Evolutionary conservation across 53 echinoderm and acorn worm genomes (phyloP).

Genomic region (Actinopyga echinites): DNA sequence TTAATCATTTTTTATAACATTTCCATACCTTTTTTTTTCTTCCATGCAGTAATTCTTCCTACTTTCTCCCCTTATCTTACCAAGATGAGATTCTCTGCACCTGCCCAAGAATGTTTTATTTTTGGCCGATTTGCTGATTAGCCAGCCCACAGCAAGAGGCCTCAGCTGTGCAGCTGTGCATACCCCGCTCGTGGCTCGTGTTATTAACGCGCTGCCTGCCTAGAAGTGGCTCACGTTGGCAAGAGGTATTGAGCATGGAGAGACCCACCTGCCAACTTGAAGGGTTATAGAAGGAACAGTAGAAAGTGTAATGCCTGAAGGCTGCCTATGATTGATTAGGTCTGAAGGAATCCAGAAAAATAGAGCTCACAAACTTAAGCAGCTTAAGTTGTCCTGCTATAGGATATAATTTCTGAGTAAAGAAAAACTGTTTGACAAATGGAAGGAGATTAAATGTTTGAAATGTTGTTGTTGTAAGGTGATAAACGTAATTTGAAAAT

Average conservation of each 20-base stretch:
- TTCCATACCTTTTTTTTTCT: no score
- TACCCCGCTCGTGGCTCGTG: constrained; percentile 46
- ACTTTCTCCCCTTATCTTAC: background rate
- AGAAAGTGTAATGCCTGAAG: constrained; percentile 44
- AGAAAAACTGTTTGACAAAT: no score
- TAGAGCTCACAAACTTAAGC: constrained; percentile 31
- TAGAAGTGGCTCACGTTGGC: constrained; percentile 42
- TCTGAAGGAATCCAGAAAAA: constrained; percentile 27
- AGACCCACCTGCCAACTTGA: constrained; percentile 50
- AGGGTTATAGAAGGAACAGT: constrained; percentile 43
- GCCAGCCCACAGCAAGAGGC: constrained; percentile 41
- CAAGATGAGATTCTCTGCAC: constrained; percentile 20
- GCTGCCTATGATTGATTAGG: constrained; percentile 42
- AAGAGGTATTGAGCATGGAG: constrained; percentile 26
- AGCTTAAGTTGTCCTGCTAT: background rate
- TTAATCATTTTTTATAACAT: no score
- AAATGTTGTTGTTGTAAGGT: no score
- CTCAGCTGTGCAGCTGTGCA: constrained; percentile 54
- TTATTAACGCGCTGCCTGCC: constrained; percentile 51
- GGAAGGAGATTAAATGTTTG: no score
- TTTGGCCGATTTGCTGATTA: constrained; percentile 55
- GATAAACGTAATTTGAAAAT: no score
- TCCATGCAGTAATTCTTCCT: no score
- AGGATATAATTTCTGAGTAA: no score
- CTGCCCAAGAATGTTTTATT: constrained; percentile 50